Evolutionary conservation across 2,888 invertebrate species (phyloP), one percentile per base, ranked within the genome.

Genomic region (Gari tellinella): DNA sequence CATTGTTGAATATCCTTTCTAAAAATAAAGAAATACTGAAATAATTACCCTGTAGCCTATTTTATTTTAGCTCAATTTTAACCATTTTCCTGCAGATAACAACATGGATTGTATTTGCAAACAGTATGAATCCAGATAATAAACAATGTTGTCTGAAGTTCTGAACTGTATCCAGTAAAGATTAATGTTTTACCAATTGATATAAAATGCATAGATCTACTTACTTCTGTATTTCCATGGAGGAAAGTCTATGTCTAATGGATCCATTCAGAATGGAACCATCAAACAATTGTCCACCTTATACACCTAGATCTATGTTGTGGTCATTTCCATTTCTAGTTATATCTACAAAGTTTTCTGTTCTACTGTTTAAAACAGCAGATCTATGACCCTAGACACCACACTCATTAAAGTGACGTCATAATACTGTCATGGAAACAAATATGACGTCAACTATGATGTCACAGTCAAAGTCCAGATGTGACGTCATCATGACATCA

Each of bases 201-300:
- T 40, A 40, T 8, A 14, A 8, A 40, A 40, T 40, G 14, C 8
- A 40, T 40, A 12, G 31, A 51, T n/a, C 21, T 43, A 25, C 37
- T 15, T 72, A 67, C 72, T 48, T 67, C 57, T 58, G 19, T 72
- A 72, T 43, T 58, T 72, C 66, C 67, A 72, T n/a, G 66, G 72
- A 21, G 63, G 41, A 48, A 26, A 62, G 12, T 25, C 37, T 21
- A 72, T 53, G 23, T 61, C 37, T 10, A 57, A 21, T 2, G 46
- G 43, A 17, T 43, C 43, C 43, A 19, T 43, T 43, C 19, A 17
- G 5, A 43, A 43, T 43, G 43, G n/a, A n/a, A 43, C 43, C 19
- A 17, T 43, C 5, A 43, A 43, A 14, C 7, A 5, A 4, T 14
- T n/a, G 43, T 43, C 14, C n/a, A 43, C n/a, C n/a, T 17, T 43